These are phyloP conservation scores for Chiloscyllium plagiosum DNA, from an alignment of 2,113 vertebrate species.

Conservation along the genomic window DNA sequence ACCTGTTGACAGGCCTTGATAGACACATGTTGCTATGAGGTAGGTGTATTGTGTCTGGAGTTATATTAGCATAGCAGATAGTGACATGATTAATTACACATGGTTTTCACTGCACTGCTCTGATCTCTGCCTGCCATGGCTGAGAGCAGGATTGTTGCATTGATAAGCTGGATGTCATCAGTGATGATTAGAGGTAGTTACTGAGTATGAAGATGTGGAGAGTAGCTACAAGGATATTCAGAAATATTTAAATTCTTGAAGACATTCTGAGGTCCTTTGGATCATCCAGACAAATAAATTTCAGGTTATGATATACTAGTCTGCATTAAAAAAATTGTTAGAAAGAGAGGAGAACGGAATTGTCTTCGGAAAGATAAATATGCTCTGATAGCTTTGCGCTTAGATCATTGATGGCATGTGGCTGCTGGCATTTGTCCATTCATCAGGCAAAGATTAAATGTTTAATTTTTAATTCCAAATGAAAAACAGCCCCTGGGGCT, in stretches of 20 bases:
- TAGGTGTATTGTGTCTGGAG: not conserved
- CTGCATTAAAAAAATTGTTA: not conserved
- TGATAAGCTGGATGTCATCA: not conserved
- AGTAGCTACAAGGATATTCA: not conserved
- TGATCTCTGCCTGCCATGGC: not conserved
- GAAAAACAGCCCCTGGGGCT: not conserved
- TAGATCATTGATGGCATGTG: not conserved
- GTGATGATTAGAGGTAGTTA: not conserved
- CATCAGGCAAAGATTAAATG: not conserved
- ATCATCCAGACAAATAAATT: not conserved
- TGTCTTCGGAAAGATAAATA: not conserved
- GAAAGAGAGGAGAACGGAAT: not conserved
- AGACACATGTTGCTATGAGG: not conserved
- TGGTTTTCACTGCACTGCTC: not conserved
- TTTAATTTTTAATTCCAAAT: not conserved
- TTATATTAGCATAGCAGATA: not conserved
- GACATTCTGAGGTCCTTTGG: not conserved
- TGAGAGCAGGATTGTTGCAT: not conserved
- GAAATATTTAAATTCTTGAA: not conserved
- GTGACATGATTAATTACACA: not conserved
- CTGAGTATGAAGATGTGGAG: not conserved
- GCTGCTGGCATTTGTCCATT: not conserved
- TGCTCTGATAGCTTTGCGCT: not conserved
- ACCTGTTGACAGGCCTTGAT: not conserved
- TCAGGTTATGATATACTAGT: not conserved